These are phyloP conservation scores for Lamproptera curius DNA, from an alignment of 2,888 invertebrate genomes.

Conservation along the genomic window DNA sequence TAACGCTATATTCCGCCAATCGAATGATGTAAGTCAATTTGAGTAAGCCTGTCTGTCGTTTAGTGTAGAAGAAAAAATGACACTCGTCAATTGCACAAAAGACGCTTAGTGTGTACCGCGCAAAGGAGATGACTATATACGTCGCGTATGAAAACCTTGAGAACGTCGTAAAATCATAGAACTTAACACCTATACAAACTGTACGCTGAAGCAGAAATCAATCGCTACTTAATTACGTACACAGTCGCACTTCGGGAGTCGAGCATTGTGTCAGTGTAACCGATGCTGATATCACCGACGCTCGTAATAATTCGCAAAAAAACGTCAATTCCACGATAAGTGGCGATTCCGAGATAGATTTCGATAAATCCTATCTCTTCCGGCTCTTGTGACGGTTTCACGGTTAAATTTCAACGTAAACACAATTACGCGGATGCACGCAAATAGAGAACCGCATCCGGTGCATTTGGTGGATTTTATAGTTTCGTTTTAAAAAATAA, in stretches of 20 bases:
- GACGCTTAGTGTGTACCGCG: not conserved
- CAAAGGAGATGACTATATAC: not conserved
- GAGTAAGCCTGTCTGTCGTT: not conserved
- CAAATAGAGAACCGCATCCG: too few relatives aligned
- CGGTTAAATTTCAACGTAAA: conserved; percentile 6
- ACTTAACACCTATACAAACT: conserved; percentile 4
- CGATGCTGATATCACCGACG: conserved; percentile 10
- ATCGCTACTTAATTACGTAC: conserved; percentile 12
- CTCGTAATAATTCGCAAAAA: not conserved
- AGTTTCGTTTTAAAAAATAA: too few relatives aligned
- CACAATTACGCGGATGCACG: not conserved
- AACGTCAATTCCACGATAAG: conserved; percentile 11
- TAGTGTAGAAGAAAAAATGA: too few relatives aligned
- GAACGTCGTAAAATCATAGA: conserved; percentile 1
- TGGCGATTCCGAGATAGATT: conserved; percentile 1
- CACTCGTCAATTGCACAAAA: not conserved
- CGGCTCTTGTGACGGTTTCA: not conserved
- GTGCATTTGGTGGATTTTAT: too few relatives aligned
- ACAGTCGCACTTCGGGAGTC: conserved; percentile 1
- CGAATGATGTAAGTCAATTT: not conserved
- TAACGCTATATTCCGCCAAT: not conserved
- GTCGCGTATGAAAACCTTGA: conserved; percentile 1
- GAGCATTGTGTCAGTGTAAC: conserved; percentile 13
- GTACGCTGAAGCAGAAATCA: conserved; percentile 10
- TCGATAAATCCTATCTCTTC: conserved; percentile 9